These are phyloP conservation scores for Trichomycterus rosablanca DNA, from an alignment of 2,113 vertebrate species.

Conservation along the genomic window DNA sequence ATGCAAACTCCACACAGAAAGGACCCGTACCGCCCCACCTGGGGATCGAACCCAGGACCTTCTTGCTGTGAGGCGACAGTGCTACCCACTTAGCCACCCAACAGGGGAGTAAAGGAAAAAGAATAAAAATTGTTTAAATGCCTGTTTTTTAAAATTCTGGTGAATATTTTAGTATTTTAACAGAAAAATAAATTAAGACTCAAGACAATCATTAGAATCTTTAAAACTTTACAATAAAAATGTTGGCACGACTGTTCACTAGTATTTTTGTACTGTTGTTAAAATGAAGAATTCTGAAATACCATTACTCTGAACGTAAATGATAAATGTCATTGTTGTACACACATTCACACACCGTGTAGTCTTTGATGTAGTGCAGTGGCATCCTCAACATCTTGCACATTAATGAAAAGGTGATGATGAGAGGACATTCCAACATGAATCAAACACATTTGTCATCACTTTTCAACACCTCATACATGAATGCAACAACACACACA, in stretches of 20 bases:
- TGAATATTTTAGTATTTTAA: no score
- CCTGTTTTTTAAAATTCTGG: no score
- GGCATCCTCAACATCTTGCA: conserved; percentile 36
- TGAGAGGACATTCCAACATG: conserved; percentile 21
- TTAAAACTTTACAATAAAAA: conserved; percentile 58
- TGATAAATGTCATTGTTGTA: background rate
- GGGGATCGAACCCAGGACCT: no score
- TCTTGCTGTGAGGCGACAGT: no score
- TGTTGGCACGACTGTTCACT: conserved; percentile 62
- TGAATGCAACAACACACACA: conserved; percentile 27
- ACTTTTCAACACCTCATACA: conserved; percentile 17
- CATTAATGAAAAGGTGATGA: conserved; percentile 38
- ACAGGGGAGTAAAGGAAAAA: no score
- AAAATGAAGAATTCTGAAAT: conserved; percentile 45
- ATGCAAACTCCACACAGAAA: no score
- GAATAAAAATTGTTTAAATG: no score
- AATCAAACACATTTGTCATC: conserved; percentile 27
- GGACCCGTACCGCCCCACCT: no score
- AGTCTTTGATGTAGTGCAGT: conserved; percentile 38
- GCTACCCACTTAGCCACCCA: no score
- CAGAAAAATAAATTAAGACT: conserved; percentile 74
- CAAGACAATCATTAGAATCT: conserved; percentile 51
- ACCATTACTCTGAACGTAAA: conserved; percentile 51
- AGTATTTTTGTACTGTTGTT: conserved; percentile 50
- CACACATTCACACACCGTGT: conserved; percentile 1